Percentiles rank a stretch among this genome's conserved stretches.
These are phyloP conservation scores for Emydura subglobosa DNA, from an alignment of 2,113 vertebrate species.

Conservation along the genomic window DNA sequence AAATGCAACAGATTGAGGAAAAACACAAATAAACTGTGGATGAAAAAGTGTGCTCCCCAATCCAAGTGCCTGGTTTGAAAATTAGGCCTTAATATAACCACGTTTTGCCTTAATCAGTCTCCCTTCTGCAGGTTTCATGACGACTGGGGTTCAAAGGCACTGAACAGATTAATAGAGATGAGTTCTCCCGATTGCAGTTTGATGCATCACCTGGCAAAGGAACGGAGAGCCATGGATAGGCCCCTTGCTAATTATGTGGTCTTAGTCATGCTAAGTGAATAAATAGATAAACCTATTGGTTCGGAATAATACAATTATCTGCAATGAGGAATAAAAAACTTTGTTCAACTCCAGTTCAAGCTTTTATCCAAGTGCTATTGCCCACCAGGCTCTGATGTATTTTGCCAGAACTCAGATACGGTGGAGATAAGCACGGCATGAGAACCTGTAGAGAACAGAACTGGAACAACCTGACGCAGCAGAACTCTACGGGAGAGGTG, in stretches of 20 bases:
- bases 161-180: background rate
- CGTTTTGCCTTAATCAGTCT: background rate
- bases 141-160: background rate
- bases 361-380: background rate
- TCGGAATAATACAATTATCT: background rate
- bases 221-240: background rate
- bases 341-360: background rate
- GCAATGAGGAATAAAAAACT: background rate
- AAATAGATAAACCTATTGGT: background rate
- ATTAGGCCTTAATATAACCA: background rate
- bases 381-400: no score
- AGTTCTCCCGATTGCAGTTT: background rate
- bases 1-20: background rate
- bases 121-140: background rate
- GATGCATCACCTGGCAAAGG: background rate
- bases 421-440: no score
- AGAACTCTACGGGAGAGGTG: background rate
- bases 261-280: background rate
- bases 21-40: background rate
- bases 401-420: background rate
- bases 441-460: background rate
- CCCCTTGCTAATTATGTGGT: background rate
- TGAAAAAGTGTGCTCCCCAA: background rate
- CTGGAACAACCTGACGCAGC: background rate
- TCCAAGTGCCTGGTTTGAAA: background rate